A percentile compares a stretch with the other conserved stretches of the same genome.
Evolutionary conservation across 2,113 vertebrate genomes (phyloP).

Genomic region (Myiagra hebetior): DNA sequence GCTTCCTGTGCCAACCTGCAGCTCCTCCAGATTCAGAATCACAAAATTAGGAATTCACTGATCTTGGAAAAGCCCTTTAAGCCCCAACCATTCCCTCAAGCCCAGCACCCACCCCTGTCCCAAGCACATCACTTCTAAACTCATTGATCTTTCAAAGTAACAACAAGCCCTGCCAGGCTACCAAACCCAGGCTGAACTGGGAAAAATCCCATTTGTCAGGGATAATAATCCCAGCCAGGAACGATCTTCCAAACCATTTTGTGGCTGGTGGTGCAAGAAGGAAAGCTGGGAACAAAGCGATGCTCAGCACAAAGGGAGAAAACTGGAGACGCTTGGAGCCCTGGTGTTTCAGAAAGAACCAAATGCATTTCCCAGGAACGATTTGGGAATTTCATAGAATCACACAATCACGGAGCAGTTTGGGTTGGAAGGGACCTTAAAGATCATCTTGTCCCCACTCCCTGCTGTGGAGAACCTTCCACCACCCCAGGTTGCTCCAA

Average conservation of each 20-base stretch:
- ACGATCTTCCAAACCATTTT: background rate
- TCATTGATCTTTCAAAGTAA: background rate
- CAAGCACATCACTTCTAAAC: no score
- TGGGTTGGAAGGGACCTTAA: background rate
- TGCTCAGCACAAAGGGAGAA: background rate
- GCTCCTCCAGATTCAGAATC: background rate
- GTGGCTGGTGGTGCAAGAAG: background rate
- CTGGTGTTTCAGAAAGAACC: background rate
- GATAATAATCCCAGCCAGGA: background rate
- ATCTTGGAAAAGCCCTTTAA: background rate
- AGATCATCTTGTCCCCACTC: background rate
- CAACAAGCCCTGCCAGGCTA: background rate
- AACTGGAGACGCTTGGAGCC: background rate
- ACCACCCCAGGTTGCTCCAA: background rate
- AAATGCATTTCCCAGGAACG: background rate
- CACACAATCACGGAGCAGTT: rapidly evolving
- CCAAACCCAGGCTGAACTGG: background rate
- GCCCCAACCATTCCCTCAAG: background rate
- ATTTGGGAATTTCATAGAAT: background rate
- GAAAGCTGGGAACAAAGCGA: background rate
- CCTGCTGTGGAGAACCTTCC: background rate
- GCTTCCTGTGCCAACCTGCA: background rate
- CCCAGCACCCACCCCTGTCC: background rate
- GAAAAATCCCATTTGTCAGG: background rate
- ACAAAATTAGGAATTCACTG: rapidly evolving